Conservation (phyloP, 2,797 vertebrate genomes). For the Eurystomus glaucurus region DNA sequence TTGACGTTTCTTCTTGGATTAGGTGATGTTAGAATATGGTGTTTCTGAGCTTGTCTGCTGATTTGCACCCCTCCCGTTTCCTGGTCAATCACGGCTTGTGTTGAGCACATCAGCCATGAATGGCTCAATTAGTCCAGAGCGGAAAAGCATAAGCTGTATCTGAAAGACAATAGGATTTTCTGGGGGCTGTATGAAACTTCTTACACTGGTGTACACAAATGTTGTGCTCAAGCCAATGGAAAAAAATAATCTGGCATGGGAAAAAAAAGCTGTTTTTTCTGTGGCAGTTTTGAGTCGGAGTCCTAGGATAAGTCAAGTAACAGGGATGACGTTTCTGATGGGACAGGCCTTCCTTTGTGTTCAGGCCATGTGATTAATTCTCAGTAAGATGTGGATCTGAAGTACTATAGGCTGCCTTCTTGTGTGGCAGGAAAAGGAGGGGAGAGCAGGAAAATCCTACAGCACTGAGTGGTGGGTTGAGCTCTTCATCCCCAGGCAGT, state of each 20-base stretch:
- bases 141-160: constrained; percentile 32
- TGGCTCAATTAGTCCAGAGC: not conserved
- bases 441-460: not conserved
- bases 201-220: not conserved
- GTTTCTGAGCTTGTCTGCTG: constrained; percentile 12
- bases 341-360: constrained; percentile 55
- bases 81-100: constrained; percentile 11
- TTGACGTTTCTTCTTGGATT: constrained; percentile 32
- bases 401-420: not conserved
- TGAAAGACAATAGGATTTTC: constrained; percentile 48
- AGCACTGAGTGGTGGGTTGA: accelerated
- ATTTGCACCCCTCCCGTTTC: constrained; percentile 38
- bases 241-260: not conserved
- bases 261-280: not conserved
- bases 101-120: constrained; percentile 12
- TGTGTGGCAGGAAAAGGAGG: constrained; percentile 13
- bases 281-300: constrained; percentile 48
- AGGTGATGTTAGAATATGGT: constrained; percentile 22
- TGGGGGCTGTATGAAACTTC: not conserved
- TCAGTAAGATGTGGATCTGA: not conserved
- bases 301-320: constrained; percentile 43
- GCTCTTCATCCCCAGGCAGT: not conserved
- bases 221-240: constrained; percentile 6
- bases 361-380: not conserved
- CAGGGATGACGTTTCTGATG: constrained; percentile 50